A percentile compares a stretch with the other conserved stretches of the same genome.
phyloP scores from a whole-genome alignment of 2,113 vertebrate genomes.

The Cinclus mexicanus region DNA sequence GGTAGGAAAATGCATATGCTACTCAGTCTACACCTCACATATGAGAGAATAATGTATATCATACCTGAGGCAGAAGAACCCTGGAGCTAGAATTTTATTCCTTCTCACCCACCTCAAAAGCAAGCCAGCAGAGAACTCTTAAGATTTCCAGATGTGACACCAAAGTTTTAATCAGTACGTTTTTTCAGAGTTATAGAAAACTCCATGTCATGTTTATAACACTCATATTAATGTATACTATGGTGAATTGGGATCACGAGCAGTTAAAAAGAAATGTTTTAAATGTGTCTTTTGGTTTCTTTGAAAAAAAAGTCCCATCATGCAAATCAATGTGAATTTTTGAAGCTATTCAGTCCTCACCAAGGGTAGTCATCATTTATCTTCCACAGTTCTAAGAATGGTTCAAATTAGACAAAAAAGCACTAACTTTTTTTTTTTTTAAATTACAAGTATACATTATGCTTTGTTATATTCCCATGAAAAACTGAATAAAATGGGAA shows the following conservation, averaged over 20 bases:
- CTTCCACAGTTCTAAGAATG: not conserved
- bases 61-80: not conserved
- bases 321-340: not conserved
- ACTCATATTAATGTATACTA: too few species aligned
- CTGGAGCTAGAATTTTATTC: not conserved
- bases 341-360: not conserved
- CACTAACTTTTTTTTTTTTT: not conserved
- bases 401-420: not conserved
- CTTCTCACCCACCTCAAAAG: not conserved
- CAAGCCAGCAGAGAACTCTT: not conserved
- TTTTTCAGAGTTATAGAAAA: not conserved
- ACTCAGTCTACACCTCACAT: not conserved
- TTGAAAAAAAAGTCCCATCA: not conserved
- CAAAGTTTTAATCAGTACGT: not conserved
- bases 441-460: not conserved
- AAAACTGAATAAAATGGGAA: not conserved
- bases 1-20: not conserved
- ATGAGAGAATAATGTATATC: not conserved
- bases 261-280: not conserved
- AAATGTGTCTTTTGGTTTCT: not conserved
- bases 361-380: not conserved
- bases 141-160: not conserved
- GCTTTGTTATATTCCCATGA: not conserved
- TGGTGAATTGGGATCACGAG: not conserved
- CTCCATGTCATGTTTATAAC: not conserved